These are phyloP conservation scores for Salvelinus namaycush DNA, from an alignment of 2,113 vertebrate species.

Conservation along the genomic window DNA sequence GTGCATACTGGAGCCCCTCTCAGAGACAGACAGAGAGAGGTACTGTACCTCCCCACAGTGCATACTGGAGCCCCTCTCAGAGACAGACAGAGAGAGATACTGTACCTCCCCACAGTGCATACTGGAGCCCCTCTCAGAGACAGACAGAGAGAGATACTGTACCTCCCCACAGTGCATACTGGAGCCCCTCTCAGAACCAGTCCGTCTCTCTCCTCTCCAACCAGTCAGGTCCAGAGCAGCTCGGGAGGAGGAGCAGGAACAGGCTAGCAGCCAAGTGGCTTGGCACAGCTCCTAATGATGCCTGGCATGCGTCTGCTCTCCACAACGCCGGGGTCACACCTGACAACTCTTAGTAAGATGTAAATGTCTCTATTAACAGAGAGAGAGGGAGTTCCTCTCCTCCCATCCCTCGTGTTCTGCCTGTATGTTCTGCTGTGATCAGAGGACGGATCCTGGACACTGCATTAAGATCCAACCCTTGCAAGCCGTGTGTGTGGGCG, in stretches of 20 bases:
- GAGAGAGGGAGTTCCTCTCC: background rate
- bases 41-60: too few species aligned
- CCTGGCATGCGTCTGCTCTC: constrained; percentile 92
- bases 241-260: constrained; percentile 16
- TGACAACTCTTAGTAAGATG: constrained; percentile 98
- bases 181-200: background rate
- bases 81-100: too few species aligned
- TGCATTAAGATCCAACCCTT: constrained; percentile 61
- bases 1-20: too few species aligned
- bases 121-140: too few species aligned
- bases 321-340: constrained; percentile 89
- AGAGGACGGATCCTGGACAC: constrained; percentile 83
- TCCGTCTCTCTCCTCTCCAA: constrained; percentile 18
- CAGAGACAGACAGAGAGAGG: too few species aligned
- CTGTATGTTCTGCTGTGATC: constrained; percentile 69
- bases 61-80: too few species aligned
- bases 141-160: too few species aligned
- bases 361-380: constrained; percentile 98
- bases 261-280: constrained; percentile 82
- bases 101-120: too few species aligned
- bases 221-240: too few species aligned
- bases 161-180: too few species aligned
- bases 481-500: constrained; percentile 14
- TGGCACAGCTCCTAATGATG: constrained; percentile 97
- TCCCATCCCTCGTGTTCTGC: constrained; percentile 78